Percentiles rank a stretch among this genome's conserved stretches.
Evolutionary conservation across 30 jellyfish, hydroid and myxozoan species (phyloP).

Genomic region (Aurelia aurita): DNA sequence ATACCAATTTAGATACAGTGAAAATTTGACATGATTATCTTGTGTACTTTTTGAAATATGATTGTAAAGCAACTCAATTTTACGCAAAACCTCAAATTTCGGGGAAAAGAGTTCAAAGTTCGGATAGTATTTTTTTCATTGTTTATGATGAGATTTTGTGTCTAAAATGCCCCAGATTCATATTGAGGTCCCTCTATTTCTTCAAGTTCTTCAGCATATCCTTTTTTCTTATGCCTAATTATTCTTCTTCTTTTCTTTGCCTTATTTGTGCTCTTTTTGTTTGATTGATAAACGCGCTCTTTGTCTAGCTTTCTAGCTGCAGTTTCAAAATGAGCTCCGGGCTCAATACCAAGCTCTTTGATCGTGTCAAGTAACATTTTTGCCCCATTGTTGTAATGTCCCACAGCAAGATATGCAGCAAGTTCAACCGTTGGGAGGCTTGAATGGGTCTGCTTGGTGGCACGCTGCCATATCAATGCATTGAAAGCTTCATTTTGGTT

Average conservation of each 20-base stretch:
- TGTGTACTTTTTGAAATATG: too few species aligned
- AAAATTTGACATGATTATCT: too few species aligned
- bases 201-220: neutral
- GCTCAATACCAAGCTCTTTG: neutral
- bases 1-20: too few species aligned
- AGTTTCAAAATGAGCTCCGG: neutral
- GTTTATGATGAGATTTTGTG: too few species aligned
- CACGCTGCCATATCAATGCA: conserved; percentile 18
- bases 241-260: conserved; percentile 15
- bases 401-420: conserved; percentile 20
- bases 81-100: too few species aligned
- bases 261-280: too few species aligned
- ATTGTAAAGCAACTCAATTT: too few species aligned
- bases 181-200: conserved; percentile 22
- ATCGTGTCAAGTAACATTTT: neutral
- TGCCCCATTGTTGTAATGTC: conserved; percentile 18
- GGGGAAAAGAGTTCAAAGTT: too few species aligned
- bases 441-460: conserved; percentile 1
- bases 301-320: too few species aligned
- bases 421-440: neutral
- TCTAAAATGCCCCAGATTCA: too few species aligned
- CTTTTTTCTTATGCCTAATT: neutral
- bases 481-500: conserved; percentile 36
- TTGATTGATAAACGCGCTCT: too few species aligned
- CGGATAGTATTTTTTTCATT: too few species aligned